A percentile compares a stretch with the other conserved stretches of the same genome.
These are phyloP conservation scores for Frieseomelitta varia DNA, from an alignment of 1,140 invertebrate genomes.

Conservation along the genomic window DNA sequence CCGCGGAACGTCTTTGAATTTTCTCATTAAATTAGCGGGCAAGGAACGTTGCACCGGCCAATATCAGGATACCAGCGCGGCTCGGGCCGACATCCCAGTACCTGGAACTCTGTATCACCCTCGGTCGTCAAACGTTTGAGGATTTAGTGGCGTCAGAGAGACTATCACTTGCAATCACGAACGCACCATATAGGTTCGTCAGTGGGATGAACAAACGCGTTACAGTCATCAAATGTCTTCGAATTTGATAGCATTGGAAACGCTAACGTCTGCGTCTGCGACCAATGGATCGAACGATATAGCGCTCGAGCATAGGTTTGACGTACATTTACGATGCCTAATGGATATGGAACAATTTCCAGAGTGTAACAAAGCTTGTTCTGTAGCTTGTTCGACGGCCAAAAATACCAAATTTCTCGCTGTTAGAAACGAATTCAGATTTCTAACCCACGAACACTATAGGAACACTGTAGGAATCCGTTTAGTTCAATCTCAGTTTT, in stretches of 20 bases:
- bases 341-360: too few species aligned
- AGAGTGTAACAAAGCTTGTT: too few species aligned
- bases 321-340: background rate
- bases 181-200: background rate
- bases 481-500: too few species aligned
- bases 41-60: background rate
- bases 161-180: background rate
- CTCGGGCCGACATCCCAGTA: too few species aligned
- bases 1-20: background rate
- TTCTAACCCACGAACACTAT: too few species aligned
- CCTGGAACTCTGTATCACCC: background rate
- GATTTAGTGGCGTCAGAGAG: background rate
- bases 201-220: too few species aligned
- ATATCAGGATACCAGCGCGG: background rate
- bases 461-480: too few species aligned
- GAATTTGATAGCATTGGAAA: background rate
- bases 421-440: background rate
- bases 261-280: background rate
- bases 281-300: background rate
- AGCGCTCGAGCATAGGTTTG: background rate
- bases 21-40: too few species aligned
- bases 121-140: background rate
- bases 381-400: background rate
- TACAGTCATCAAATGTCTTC: constrained; percentile 7
- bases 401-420: background rate